Conservation (phyloP, 1,140 invertebrate species). For the Scaptomyza montana region DNA sequence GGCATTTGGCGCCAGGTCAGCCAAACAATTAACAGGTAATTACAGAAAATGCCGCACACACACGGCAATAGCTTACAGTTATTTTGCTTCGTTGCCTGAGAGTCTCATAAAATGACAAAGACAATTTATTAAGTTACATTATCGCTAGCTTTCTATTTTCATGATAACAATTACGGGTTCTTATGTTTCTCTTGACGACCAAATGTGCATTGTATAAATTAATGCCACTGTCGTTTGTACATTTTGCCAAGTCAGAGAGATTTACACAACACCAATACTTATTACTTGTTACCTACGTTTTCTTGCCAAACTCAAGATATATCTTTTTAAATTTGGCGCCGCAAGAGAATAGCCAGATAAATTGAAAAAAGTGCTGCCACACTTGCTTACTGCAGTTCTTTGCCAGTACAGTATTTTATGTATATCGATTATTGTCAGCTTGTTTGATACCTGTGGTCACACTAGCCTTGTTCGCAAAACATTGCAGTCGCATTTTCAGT, state of each 20-base stretch:
- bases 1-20: constrained; percentile 47
- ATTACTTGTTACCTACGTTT: neutral
- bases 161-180: constrained; percentile 34
- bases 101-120: constrained; percentile 47
- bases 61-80: constrained; percentile 30
- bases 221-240: constrained; percentile 20
- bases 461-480: constrained; percentile 57
- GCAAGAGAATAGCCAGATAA: neutral
- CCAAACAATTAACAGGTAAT: constrained; percentile 57
- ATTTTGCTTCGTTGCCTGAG: constrained; percentile 40
- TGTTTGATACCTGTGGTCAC: constrained; percentile 14
- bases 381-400: neutral
- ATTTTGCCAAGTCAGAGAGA: no score
- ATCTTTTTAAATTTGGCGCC: constrained; percentile 19
- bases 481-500: constrained; percentile 64
- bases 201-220: constrained; percentile 47
- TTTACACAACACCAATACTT: no score
- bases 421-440: neutral
- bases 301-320: neutral
- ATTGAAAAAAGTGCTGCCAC: neutral
- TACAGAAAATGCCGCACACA: constrained; percentile 26
- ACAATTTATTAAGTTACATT: constrained; percentile 41
- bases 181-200: constrained; percentile 55
- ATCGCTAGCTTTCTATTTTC: constrained; percentile 67
- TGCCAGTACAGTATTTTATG: neutral